phyloP scores from a whole-genome alignment of 2,113 vertebrate genomes.

The Petroica traversi region DNA sequence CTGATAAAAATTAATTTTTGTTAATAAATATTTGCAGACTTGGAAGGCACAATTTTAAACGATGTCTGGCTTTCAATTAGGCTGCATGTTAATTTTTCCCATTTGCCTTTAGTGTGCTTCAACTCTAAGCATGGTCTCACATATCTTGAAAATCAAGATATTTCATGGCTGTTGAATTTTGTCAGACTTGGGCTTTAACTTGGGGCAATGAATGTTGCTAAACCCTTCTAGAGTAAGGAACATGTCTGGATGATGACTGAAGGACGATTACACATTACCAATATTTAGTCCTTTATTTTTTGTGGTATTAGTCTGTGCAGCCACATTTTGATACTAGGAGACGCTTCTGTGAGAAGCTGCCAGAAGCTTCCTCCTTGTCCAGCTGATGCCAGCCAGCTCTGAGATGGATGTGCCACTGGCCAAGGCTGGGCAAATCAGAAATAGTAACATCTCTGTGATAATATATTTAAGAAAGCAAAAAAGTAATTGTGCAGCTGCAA shows the following conservation, averaged over 20 bases:
- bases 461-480: not conserved
- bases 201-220: not conserved
- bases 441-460: not conserved
- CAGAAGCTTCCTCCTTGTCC: not conserved
- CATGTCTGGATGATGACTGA: not conserved
- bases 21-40: not conserved
- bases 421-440: not conserved
- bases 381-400: not conserved
- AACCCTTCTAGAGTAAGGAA: not conserved
- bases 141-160: not conserved
- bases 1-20: not conserved
- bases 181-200: not conserved
- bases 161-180: not conserved
- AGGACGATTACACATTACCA: not conserved
- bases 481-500: fast-evolving
- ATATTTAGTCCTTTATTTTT: not conserved
- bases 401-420: not conserved
- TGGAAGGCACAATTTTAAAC: not conserved
- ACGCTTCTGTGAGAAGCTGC: not conserved
- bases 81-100: not conserved
- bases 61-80: not conserved
- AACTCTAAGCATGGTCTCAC: not conserved
- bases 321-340: not conserved
- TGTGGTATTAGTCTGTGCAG: not conserved
- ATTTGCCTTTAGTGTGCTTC: not conserved